Percentiles rank a stretch among this genome's conserved stretches.
These are phyloP conservation scores for Salpingus planirostris DNA, from an alignment of 2,888 invertebrate species.

Conservation along the genomic window DNA sequence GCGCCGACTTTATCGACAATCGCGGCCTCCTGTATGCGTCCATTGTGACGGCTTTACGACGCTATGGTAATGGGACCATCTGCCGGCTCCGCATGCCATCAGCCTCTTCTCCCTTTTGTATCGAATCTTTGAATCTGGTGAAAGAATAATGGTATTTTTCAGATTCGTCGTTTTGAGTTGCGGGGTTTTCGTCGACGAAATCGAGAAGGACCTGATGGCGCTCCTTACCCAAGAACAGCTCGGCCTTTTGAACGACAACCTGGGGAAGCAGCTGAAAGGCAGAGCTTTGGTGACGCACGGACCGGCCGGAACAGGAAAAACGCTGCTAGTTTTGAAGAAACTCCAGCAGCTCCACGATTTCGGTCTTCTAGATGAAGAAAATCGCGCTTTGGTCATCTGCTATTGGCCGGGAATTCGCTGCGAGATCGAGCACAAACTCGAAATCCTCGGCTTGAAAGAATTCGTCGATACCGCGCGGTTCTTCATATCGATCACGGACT, in stretches of 20 bases:
- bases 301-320: conserved; percentile 39
- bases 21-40: too few species aligned
- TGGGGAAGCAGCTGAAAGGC: conserved; percentile 20
- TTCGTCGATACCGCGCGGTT: conserved; percentile 33
- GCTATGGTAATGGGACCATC: too few species aligned
- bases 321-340: conserved; percentile 35
- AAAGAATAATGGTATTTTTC: too few species aligned
- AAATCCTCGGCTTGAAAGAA: conserved; percentile 23
- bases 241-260: conserved; percentile 24
- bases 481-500: conserved; percentile 30
- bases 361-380: conserved; percentile 29
- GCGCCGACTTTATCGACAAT: too few species aligned
- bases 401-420: conserved; percentile 38
- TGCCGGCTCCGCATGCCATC: too few species aligned
- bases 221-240: conserved; percentile 35
- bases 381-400: conserved; percentile 35
- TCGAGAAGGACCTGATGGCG: conserved; percentile 32
- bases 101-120: too few species aligned
- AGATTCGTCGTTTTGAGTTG: conserved; percentile 37
- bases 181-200: conserved; percentile 36
- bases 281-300: conserved; percentile 34
- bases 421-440: conserved; percentile 29
- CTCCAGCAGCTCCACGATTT: conserved; percentile 29
- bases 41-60: too few species aligned
- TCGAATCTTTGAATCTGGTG: too few species aligned